phyloP scores from a whole-genome alignment of 2,113 vertebrate genomes.

The Corythaixoides concolor region DNA sequence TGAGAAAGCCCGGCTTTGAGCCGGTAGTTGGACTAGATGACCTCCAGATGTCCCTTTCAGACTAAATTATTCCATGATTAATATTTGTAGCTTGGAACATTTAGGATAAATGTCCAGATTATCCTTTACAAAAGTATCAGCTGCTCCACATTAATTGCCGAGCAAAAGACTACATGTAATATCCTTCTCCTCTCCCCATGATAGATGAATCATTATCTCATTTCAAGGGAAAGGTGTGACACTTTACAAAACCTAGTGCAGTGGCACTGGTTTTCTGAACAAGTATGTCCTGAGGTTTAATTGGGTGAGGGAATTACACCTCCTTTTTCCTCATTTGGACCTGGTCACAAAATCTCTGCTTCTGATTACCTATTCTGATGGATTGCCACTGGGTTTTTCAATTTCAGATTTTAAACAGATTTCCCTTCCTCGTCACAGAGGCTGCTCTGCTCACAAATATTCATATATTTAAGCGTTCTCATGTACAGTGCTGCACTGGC shows the following conservation, averaged over 20 bases:
- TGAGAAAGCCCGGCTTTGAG: not conserved
- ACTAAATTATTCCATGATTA: not conserved
- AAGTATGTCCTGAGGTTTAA: not conserved
- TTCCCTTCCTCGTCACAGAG: not conserved
- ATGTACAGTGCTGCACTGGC: not conserved
- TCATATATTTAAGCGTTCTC: not conserved
- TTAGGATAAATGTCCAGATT: not conserved
- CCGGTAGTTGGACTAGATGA: not conserved
- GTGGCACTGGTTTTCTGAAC: not conserved
- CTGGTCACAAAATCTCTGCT: not conserved
- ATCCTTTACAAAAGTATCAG: not conserved
- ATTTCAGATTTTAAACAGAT: not conserved
- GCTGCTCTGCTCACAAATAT: not conserved
- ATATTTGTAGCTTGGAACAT: not conserved
- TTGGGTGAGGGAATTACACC: not conserved
- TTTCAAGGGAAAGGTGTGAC: not conserved
- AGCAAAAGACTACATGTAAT: not conserved
- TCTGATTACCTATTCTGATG: not conserved
- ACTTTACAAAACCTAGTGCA: not conserved
- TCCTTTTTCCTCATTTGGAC: not conserved
- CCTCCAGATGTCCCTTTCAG: not conserved
- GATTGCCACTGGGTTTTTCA: not conserved
- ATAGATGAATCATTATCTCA: not conserved
- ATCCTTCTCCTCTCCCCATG: not conserved
- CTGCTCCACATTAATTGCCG: not conserved